Evolutionary conservation across 2,113 vertebrate species (phyloP), one percentile per base, ranked within the genome.

Genomic region (Austrofundulus limnaeus): DNA sequence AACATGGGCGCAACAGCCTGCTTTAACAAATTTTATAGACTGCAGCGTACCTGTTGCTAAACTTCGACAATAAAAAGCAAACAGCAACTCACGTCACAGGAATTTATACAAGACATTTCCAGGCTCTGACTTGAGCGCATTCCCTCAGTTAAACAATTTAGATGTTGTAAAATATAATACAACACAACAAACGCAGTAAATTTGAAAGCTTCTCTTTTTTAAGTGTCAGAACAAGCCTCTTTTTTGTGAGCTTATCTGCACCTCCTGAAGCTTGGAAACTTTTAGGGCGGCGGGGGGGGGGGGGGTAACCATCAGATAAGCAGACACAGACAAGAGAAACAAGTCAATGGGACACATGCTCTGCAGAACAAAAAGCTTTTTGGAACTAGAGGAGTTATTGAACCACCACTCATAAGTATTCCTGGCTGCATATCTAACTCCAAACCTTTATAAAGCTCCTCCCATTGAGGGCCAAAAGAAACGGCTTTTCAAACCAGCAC

Each of bases 1-100:
- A 74, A 81, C 66, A 58, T 41, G 79, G 78, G 77, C 70, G 81
- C 68, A 81, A 47, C 73, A 21, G 60, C 61, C 65, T 66, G 65
- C 63, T 61, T 21, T 12, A 43, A 76, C 54, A 3, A 42, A 56
- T 57, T 75, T 81, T 54, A 68, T 39, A 68, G 75, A 17, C 12
- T 43, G 0, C 8, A 52, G 0, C 8, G 52, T 58, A 58, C 67
- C n/a, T 21, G 39, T 52, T 53, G 65, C 69, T 72, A 72, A n/a
- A n/a, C 61, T 46, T 48, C 49, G 39, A 66, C 64, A 57, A 77
- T 78, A 73, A 82, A 86, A 86, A 83, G 21, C 5, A 23, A 77
- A 72, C 63, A 64, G 56, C 25, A 70, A 66, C 41, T 78, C 71
- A 70, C 45, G 41, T 43, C 11, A n/a, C n/a, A 51, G 68, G 80